Conservation (phyloP, 2,797 vertebrate species). For the Hybognathus amarus region DNA sequence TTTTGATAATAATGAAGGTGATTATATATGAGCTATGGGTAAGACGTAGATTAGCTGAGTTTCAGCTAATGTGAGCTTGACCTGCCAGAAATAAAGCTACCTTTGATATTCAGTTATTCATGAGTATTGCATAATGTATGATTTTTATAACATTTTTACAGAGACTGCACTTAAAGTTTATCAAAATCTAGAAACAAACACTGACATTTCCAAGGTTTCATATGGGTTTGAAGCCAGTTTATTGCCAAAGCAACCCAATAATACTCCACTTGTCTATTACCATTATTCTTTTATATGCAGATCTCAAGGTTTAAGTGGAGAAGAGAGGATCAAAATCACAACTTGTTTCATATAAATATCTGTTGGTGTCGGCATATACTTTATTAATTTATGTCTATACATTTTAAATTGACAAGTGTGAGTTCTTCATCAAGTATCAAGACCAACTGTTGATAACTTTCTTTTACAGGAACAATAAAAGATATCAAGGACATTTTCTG, state of each 20-base stretch:
- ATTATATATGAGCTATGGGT: too few relatives aligned
- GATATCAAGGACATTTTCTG: constrained; percentile 31
- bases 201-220: background rate
- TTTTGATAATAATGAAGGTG: too few relatives aligned
- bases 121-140: background rate
- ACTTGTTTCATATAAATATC: background rate
- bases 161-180: background rate
- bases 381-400: constrained; percentile 83
- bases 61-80: too few relatives aligned
- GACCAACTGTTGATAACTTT: constrained; percentile 51
- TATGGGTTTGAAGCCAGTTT: background rate
- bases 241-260: too few relatives aligned
- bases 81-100: too few relatives aligned
- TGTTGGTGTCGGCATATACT: constrained; percentile 62
- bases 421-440: constrained; percentile 60
- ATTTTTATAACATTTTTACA: background rate
- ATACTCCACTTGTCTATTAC: too few relatives aligned
- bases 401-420: constrained; percentile 68
- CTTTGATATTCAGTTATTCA: background rate
- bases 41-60: too few relatives aligned
- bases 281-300: background rate
- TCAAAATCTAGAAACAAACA: background rate
- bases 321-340: background rate
- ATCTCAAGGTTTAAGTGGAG: background rate
- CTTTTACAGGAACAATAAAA: constrained; percentile 31